phyloP scores from a whole-genome alignment of 2,888 invertebrate species.

The Caenorhabditis wallacei region DNA sequence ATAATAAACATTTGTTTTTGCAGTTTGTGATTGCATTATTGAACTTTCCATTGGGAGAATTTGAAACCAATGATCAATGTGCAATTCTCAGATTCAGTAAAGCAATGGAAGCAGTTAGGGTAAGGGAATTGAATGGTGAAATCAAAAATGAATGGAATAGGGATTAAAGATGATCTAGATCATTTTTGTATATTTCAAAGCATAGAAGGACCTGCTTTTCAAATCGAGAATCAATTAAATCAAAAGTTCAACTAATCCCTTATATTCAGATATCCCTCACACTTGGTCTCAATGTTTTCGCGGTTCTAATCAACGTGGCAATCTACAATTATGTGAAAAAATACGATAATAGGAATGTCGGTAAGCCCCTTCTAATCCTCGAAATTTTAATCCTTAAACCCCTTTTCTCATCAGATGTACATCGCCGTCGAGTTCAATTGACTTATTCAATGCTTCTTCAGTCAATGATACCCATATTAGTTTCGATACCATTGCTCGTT shows the following conservation, averaged over 20 bases:
- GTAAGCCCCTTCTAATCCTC: constrained; percentile 10
- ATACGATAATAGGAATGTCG: constrained; percentile 59
- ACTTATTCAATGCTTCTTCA: constrained; percentile 65
- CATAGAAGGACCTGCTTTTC: too few relatives aligned
- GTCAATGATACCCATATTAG: constrained; percentile 62
- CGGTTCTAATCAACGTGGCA: constrained; percentile 52
- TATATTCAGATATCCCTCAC: constrained; percentile 52
- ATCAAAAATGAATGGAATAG: too few relatives aligned
- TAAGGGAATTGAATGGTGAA: constrained; percentile 7
- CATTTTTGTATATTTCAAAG: too few relatives aligned
- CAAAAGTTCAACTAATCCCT: neutral
- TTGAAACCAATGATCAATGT: constrained; percentile 61
- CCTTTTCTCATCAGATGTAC: constrained; percentile 35
- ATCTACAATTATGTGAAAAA: constrained; percentile 59
- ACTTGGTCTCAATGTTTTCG: constrained; percentile 57
- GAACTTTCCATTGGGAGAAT: constrained; percentile 58
- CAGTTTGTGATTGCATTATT: constrained; percentile 56
- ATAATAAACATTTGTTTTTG: constrained; percentile 14
- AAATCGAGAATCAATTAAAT: too few relatives aligned
- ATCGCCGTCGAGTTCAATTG: constrained; percentile 58
- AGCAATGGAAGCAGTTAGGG: constrained; percentile 59
- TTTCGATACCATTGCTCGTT: constrained; percentile 61
- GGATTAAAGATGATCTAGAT: too few relatives aligned
- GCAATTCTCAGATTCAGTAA: constrained; percentile 55
- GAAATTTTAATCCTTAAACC: neutral